These are phyloP conservation scores for Schrankia costaestrigalis DNA, from an alignment of 2,888 invertebrate genomes.

Conservation along the genomic window DNA sequence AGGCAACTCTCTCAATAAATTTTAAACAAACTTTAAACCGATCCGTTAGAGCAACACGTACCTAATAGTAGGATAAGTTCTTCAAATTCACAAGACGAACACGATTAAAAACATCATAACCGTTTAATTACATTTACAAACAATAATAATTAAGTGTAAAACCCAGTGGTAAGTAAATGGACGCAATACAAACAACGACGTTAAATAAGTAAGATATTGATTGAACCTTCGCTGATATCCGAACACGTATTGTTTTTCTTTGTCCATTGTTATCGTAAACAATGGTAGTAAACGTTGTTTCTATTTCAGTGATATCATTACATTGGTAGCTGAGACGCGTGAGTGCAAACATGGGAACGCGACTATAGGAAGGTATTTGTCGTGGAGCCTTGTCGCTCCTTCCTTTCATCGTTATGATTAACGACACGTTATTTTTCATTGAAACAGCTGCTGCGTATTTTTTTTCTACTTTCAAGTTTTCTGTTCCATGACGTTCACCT, in stretches of 20 bases:
- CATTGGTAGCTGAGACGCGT: constrained; percentile 37
- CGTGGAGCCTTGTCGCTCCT: constrained; percentile 64
- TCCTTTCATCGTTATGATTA: constrained; percentile 74
- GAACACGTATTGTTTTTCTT: constrained; percentile 45
- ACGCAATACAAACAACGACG: constrained; percentile 12
- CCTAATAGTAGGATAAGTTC: too few relatives aligned
- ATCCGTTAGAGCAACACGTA: too few relatives aligned
- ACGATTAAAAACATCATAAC: too few relatives aligned
- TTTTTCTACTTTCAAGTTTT: constrained; percentile 65
- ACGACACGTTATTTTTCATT: constrained; percentile 76
- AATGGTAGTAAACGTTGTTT: constrained; percentile 48
- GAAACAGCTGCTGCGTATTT: constrained; percentile 74
- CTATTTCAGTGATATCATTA: constrained; percentile 43
- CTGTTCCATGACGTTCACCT: constrained; percentile 67
- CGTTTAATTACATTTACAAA: too few relatives aligned
- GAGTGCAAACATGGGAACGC: constrained; percentile 50
- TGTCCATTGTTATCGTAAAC: constrained; percentile 43
- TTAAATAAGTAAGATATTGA: constrained; percentile 39
- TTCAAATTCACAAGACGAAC: too few relatives aligned
- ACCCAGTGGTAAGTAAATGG: constrained; percentile 5
- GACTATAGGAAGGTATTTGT: constrained; percentile 68
- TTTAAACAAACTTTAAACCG: too few relatives aligned
- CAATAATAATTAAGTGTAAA: too few relatives aligned
- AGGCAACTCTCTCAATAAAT: too few relatives aligned
- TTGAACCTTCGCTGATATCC: constrained; percentile 40